phyloP scores from a whole-genome alignment of 2,797 vertebrate genomes.

The Poecilia wingei region DNA sequence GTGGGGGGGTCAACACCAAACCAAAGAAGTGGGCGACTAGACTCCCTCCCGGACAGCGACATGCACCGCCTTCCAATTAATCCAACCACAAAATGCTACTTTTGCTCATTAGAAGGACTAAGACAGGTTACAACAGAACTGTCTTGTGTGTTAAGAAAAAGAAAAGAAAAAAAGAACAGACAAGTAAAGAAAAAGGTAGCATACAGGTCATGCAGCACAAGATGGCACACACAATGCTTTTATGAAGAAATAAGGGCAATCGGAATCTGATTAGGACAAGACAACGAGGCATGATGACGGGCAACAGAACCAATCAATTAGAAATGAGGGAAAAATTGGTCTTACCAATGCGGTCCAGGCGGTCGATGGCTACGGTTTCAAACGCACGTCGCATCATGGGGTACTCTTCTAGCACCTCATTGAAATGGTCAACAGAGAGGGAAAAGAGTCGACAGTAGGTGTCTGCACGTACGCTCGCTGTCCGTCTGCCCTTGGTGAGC shows the following conservation, averaged over 20 bases:
- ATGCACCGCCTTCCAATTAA: slow-evolving; percentile 84
- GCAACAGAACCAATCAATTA: slow-evolving; percentile 70
- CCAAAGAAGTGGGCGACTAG: slow-evolving; percentile 70
- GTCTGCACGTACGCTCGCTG: slow-evolving; percentile 95
- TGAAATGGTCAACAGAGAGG: slow-evolving; percentile 98
- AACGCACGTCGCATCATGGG: slow-evolving; percentile 99
- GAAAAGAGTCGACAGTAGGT: slow-evolving; percentile 98
- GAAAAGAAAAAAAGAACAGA: background rate
- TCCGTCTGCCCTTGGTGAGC: slow-evolving; percentile 94
- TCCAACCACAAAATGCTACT: slow-evolving; percentile 77
- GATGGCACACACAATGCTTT: slow-evolving; percentile 81
- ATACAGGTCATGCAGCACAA: slow-evolving; percentile 84
- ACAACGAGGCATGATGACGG: slow-evolving; percentile 76
- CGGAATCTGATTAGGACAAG: slow-evolving; percentile 70
- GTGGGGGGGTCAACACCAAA: slow-evolving; percentile 76
- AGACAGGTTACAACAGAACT: slow-evolving; percentile 63
- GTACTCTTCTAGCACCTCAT: slow-evolving; percentile 97
- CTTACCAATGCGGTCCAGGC: slow-evolving; percentile 98
- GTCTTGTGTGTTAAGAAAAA: slow-evolving; percentile 54
- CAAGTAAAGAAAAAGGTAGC: slow-evolving; percentile 50
- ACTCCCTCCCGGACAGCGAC: slow-evolving; percentile 80
- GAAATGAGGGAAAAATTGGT: slow-evolving; percentile 33
- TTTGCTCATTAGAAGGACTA: slow-evolving; percentile 77
- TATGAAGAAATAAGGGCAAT: slow-evolving; percentile 71
- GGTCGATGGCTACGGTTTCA: slow-evolving; percentile 94